Evolutionary conservation across 2,888 invertebrate genomes (phyloP).

Genomic region (Abrostola triplasia): DNA sequence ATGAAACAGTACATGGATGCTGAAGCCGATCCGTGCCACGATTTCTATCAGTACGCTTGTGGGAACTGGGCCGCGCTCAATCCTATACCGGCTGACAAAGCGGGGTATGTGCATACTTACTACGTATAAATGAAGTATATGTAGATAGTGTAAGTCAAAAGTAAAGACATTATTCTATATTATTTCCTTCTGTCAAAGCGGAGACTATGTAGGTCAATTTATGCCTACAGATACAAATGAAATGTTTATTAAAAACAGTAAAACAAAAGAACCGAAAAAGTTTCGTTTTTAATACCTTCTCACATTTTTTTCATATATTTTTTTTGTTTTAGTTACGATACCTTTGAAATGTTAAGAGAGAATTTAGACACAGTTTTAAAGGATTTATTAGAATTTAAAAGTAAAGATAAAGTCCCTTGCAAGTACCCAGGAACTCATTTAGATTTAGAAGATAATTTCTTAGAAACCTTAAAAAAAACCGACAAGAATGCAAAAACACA

Average conservation of each 20-base stretch:
- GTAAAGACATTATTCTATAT: neutral
- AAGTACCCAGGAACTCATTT: conserved; percentile 78
- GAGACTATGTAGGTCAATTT: too few species aligned
- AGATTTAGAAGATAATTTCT: conserved; percentile 69
- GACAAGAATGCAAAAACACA: conserved; percentile 16
- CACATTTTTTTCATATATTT: conserved; percentile 7
- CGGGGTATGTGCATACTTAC: conserved; percentile 80
- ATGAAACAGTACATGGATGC: conserved; percentile 94
- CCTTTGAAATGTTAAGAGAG: conserved; percentile 96
- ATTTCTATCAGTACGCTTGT: conserved; percentile 95
- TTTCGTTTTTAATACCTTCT: too few species aligned
- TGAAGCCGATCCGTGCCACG: conserved; percentile 92
- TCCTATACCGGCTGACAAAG: conserved; percentile 96
- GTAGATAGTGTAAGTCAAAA: neutral
- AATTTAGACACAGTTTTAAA: conserved; percentile 91
- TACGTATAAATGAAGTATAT: neutral
- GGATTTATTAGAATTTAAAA: conserved; percentile 90
- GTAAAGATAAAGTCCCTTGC: conserved; percentile 66
- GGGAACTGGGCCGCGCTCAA: conserved; percentile 95
- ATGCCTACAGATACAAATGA: too few species aligned
- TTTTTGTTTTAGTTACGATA: conserved; percentile 91
- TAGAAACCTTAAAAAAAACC: conserved; percentile 50
- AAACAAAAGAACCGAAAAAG: too few species aligned
- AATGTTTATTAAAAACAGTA: too few species aligned
- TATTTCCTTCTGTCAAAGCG: too few species aligned